These are phyloP conservation scores for Arctocebus calabarensis DNA, from an alignment of 2,797 vertebrate species.

Conservation along the genomic window DNA sequence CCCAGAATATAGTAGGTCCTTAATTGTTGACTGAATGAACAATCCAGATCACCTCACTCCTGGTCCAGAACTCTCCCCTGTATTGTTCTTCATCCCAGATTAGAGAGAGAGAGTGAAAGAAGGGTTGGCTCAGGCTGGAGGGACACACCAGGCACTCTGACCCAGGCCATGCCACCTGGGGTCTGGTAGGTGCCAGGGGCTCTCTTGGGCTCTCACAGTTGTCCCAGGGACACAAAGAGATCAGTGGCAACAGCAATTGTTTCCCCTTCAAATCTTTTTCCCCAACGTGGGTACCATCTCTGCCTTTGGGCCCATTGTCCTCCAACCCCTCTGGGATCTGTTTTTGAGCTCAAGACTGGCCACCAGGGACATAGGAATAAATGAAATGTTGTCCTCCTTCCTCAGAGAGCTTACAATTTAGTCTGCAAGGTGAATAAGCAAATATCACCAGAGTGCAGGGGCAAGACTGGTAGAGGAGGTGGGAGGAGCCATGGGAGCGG, in stretches of 20 bases:
- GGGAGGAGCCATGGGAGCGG: background rate
- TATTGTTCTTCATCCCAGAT: background rate
- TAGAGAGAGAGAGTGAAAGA: background rate
- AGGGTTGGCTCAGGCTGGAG: background rate
- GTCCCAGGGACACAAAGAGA: background rate
- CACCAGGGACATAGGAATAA: background rate
- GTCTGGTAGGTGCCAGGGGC: background rate
- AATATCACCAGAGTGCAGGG: background rate
- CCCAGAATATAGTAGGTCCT: background rate
- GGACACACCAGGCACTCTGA: background rate
- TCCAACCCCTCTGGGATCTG: background rate
- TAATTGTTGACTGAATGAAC: background rate
- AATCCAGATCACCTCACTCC: background rate
- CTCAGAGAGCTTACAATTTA: background rate
- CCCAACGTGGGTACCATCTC: background rate
- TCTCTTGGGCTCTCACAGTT: background rate
- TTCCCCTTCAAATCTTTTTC: background rate
- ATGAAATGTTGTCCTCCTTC: background rate
- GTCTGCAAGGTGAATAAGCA: background rate
- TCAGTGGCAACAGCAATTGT: background rate
- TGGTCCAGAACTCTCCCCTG: background rate
- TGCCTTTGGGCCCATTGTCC: background rate
- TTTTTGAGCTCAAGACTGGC: background rate
- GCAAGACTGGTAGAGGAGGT: background rate
- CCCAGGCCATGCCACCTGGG: background rate